Evolutionary conservation across 2,113 vertebrate species (phyloP), one percentile per base, ranked within the genome.

Genomic region (Halichoeres trimaculatus): DNA sequence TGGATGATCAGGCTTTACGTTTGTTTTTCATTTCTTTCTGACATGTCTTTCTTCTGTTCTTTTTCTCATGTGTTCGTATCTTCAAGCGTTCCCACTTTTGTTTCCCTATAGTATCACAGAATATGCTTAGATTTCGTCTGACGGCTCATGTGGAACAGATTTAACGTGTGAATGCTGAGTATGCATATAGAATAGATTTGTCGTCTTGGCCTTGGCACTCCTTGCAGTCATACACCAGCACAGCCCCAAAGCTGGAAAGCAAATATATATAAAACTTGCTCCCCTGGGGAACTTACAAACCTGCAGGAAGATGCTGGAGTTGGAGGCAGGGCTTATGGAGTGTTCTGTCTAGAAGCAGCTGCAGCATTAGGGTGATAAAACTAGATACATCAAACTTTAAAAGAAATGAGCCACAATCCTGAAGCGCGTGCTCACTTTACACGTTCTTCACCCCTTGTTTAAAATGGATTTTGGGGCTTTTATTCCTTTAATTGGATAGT

Each of bases 201-300:
- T 35, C 14, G 8, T 69, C 26, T 78, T 65, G 59, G 65, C 66
- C 53, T 68, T 4, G 2, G 70, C 58, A 24, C 59, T 65, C 40
- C 35, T 41, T 65, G 63, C 64, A 23, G 53, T 16, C 7, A 4
- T 24, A 34, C 41, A 48, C 23, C 35, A 34, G 54, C 23, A 14
- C 65, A 56, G 76, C 61, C 63, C 43, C 45, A 23, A 17, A 48
- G 47, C 0, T 5, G 8, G 13, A 23, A 38, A 70, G 58, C 24
- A 17, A 22, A 57, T 35, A 70, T 77, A 70, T 77, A 68, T 60
- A 50, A 82, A 77, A 67, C 52, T 35, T 68, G 45, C 47, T 19
- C 41, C 14, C 0, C 40, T 4, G 23, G 55, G 43, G 13, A 65
- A 59, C 9, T 60, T 64, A 8, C n/a, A 23, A 23, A 48, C n/a